Conservation (phyloP, 1,140 invertebrate genomes). For the Euschistus heros region DNA sequence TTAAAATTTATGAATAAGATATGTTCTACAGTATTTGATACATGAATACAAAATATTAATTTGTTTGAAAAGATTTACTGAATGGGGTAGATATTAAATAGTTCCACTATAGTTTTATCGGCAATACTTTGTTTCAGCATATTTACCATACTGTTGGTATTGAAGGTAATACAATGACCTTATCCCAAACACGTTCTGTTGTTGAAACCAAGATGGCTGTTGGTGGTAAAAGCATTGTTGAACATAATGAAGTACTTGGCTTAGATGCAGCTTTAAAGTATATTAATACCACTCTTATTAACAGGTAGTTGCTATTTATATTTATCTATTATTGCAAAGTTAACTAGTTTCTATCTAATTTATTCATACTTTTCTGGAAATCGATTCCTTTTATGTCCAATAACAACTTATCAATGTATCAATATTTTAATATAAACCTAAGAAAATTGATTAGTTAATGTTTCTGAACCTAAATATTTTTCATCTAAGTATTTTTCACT, state of each 20-base stretch:
- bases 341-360: not conserved
- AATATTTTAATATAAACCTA: too few relatives aligned
- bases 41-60: too few relatives aligned
- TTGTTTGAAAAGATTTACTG: too few relatives aligned
- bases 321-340: not conserved
- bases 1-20: too few relatives aligned
- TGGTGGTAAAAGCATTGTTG: slow-evolving; percentile 85
- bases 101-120: too few relatives aligned
- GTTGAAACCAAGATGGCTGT: slow-evolving; percentile 88
- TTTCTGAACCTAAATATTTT: too few relatives aligned
- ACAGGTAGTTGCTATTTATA: slow-evolving; percentile 30
- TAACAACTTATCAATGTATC: too few relatives aligned
- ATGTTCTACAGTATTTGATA: too few relatives aligned
- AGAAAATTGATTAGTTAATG: too few relatives aligned
- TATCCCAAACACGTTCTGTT: slow-evolving; percentile 84
- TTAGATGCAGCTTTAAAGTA: slow-evolving; percentile 91
- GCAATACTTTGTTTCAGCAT: slow-evolving; percentile 46
- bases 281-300: slow-evolving; percentile 82
- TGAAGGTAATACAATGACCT: slow-evolving; percentile 92
- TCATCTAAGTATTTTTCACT: too few relatives aligned
- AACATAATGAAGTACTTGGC: slow-evolving; percentile 93
- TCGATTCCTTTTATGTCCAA: too few relatives aligned
- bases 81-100: too few relatives aligned
- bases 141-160: slow-evolving; percentile 96
- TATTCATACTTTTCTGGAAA: slow-evolving; percentile 22